A percentile compares a stretch with the other conserved stretches of the same genome.
Conservation (phyloP, 2,888 invertebrate species). For the Thysanoteuthis rhombus region DNA sequence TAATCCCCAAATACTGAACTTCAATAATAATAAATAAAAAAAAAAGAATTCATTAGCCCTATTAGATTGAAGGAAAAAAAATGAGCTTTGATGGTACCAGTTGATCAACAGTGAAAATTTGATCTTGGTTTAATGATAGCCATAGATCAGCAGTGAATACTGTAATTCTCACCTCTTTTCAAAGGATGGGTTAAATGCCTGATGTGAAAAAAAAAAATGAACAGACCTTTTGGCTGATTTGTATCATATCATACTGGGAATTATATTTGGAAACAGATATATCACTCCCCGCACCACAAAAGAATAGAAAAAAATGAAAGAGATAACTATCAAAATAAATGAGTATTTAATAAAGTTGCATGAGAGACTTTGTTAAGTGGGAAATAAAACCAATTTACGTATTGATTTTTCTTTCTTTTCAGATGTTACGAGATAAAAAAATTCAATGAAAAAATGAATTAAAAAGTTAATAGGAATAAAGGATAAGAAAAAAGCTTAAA, state of each 20-base stretch:
- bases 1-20: not conserved
- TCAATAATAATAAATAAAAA: not conserved
- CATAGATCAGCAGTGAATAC: conserved; percentile 12
- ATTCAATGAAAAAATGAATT: not conserved
- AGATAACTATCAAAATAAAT: not conserved
- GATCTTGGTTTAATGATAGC: not conserved
- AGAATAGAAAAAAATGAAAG: not conserved
- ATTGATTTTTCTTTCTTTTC: conserved; percentile 12
- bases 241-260: not conserved
- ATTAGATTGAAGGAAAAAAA: not conserved
- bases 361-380: not conserved
- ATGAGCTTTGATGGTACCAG: not conserved
- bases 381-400: not conserved
- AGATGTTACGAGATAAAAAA: not conserved
- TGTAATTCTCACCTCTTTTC: not conserved
- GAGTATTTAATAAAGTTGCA: not conserved
- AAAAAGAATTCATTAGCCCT: not conserved
- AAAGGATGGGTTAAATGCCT: not conserved
- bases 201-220: not conserved
- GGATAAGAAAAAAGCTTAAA: not conserved
- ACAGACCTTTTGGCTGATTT: not conserved
- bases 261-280: not conserved
- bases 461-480: not conserved
- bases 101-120: not conserved
- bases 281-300: not conserved